These are phyloP conservation scores for Melipona beecheii DNA, from an alignment of 2,888 invertebrate genomes.

Conservation along the genomic window DNA sequence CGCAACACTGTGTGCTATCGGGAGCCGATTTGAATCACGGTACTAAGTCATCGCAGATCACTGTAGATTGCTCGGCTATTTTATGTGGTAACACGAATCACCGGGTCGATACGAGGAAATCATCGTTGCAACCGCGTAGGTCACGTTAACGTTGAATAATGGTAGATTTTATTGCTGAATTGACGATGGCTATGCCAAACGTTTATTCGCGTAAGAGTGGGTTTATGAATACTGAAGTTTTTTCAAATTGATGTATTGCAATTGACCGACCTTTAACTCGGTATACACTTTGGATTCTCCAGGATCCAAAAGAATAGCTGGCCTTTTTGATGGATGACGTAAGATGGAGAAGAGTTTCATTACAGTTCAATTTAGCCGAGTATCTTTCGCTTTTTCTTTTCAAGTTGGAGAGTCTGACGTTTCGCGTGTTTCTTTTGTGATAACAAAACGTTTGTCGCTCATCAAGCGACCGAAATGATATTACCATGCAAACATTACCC, in stretches of 20 bases:
- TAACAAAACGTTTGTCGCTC: background rate
- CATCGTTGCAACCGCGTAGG: background rate
- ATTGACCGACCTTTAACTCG: background rate
- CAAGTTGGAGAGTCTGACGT: background rate
- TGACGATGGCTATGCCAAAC: background rate
- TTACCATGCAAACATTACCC: background rate
- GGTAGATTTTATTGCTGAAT: background rate
- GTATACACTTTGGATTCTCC: too few relatives aligned
- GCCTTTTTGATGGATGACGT: too few relatives aligned
- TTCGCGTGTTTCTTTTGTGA: background rate
- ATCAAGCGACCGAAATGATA: background rate
- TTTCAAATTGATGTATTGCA: background rate
- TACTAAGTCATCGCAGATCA: constrained; percentile 22
- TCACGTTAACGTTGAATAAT: background rate
- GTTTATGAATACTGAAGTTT: background rate
- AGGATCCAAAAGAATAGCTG: too few relatives aligned
- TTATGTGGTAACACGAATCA: constrained; percentile 1
- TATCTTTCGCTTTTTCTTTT: background rate
- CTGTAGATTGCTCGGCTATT: constrained; percentile 5
- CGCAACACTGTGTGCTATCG: background rate
- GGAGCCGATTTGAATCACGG: constrained; percentile 1
- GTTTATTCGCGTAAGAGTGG: background rate
- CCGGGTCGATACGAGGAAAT: constrained; percentile 1
- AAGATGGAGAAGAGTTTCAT: too few relatives aligned
- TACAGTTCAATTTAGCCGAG: background rate